These are phyloP conservation scores for Ophraella communa DNA, from an alignment of 2,888 invertebrate genomes.

Conservation along the genomic window DNA sequence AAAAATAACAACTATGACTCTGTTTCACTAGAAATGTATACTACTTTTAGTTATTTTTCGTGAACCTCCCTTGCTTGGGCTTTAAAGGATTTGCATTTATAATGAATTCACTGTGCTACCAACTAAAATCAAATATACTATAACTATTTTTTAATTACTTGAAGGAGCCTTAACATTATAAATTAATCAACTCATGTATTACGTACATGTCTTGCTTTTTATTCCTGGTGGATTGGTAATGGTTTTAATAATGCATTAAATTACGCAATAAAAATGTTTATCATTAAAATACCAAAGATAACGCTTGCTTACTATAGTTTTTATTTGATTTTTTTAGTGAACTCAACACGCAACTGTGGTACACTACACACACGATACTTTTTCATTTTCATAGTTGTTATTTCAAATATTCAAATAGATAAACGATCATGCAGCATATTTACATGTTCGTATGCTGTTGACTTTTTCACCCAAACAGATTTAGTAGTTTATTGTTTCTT, in stretches of 20 bases:
- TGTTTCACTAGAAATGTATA: no score
- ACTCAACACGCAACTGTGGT: conserved; percentile 22
- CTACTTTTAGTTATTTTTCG: no score
- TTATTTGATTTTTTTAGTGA: conserved; percentile 1
- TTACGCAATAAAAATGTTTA: not conserved
- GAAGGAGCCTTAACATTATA: no score
- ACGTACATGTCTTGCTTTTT: not conserved
- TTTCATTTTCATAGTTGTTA: conserved; percentile 20
- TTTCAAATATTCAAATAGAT: conserved; percentile 29
- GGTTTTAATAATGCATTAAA: not conserved
- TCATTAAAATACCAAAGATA: conserved; percentile 3
- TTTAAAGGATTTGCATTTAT: no score
- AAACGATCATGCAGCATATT: conserved; percentile 28
- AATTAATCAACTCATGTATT: not conserved
- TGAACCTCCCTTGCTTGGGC: no score
- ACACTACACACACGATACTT: conserved; percentile 27
- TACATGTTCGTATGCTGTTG: not conserved
- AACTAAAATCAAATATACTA: no score
- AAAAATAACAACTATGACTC: no score
- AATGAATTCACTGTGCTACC: no score
- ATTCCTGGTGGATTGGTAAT: not conserved
- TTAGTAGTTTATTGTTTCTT: no score
- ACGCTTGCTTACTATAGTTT: not conserved
- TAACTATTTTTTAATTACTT: no score
- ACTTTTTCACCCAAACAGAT: not conserved